phyloP scores from a whole-genome alignment of 2,113 vertebrate genomes.

The Dicrurus megarhynchus region DNA sequence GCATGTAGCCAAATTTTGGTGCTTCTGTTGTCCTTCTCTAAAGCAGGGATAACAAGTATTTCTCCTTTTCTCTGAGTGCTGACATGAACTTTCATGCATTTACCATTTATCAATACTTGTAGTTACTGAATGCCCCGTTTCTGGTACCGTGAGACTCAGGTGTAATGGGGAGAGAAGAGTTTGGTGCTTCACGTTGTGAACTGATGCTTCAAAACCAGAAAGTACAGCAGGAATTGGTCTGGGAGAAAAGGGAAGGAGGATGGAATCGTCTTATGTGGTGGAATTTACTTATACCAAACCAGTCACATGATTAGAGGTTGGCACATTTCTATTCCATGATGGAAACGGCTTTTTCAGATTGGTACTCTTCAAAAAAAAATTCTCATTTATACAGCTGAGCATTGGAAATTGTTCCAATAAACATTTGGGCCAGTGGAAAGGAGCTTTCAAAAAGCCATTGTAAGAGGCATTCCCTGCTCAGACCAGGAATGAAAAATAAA shows the following conservation, averaged over 20 bases:
- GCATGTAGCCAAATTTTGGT: background rate
- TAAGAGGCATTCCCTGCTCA: background rate
- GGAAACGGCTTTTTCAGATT: background rate
- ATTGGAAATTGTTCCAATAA: background rate
- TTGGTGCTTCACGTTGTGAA: background rate
- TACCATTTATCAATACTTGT: background rate
- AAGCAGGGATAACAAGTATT: background rate
- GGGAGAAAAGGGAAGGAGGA: background rate
- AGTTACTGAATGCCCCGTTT: background rate
- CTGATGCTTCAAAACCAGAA: background rate
- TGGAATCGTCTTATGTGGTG: background rate
- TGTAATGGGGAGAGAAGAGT: background rate
- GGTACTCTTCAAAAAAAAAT: background rate
- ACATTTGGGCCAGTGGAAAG: background rate
- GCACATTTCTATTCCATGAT: background rate
- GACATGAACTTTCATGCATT: background rate
- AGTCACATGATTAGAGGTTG: background rate
- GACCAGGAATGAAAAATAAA: background rate
- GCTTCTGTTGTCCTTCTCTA: background rate
- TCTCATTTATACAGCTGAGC: background rate
- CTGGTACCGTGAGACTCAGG: background rate
- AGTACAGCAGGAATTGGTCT: background rate
- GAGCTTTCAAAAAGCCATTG: background rate
- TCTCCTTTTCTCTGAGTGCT: background rate
- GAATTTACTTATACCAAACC: background rate